Evolutionary conservation across 2,888 invertebrate genomes (phyloP), one percentile per base, ranked within the genome.

Genomic region (Punctoribates punctum): DNA sequence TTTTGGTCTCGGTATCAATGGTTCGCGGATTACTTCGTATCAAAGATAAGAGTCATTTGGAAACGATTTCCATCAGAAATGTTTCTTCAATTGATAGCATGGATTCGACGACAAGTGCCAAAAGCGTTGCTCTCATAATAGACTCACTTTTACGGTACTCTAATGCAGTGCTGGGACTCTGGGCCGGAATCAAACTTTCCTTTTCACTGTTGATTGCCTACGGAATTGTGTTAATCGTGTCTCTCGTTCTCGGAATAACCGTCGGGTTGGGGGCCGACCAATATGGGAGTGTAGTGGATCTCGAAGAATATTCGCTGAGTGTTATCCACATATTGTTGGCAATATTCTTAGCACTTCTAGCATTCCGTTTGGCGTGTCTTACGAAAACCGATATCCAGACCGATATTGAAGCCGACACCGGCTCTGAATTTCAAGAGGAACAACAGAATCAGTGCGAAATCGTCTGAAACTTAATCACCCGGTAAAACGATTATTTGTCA

Each of bases 391-490:
- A 48, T 2, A 25, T 27, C 27, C 48, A 72, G 23, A 48, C 4
- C 5, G 48, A 42, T 13, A 42, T 72, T 13, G 72, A 72, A 42
- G 34, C 34, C 34, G 34, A 34, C 34, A 72, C 2, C 27, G 72
- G 38, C 25, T 27, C 23, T 1, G 72, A 72, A 48, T 15, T 27
- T 15, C 48, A 72, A 48, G 72, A 72, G 25, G 65, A 38, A 34
- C 29, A 34, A 67, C 72, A 72, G 20, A 72, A 72, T 48, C 72
- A 72, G 23, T 72, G 72, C 27, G 72, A 72, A 72, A 72, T 72
- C 20, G 72, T 72, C 48, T 72, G 25, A 62, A 27, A 54, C 34
- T 54, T 9, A 13, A n/a, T 20, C 13, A 4, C 6, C 1, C 4
- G 23, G 23, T 23, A 54, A 54, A n/a, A 5, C 5, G 20, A 6